A percentile compares a stretch with the other conserved stretches of the same genome.
Evolutionary conservation across 2,888 invertebrate species (phyloP).

Genomic region (Tetragonula carbonaria): DNA sequence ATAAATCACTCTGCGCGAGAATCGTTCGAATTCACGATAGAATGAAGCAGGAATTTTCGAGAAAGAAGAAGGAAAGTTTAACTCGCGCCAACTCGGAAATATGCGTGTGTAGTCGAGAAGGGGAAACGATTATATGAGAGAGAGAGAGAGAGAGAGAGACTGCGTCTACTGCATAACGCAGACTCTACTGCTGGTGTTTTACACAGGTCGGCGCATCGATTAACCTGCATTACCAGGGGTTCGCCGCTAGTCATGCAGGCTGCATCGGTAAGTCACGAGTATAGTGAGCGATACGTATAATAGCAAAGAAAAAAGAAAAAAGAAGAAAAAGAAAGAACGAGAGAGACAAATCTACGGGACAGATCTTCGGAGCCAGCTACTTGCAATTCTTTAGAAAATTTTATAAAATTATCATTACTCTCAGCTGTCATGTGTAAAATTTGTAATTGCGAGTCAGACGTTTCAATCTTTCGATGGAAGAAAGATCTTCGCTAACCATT

Average conservation of each 20-base stretch:
- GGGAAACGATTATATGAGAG: conserved; percentile 60
- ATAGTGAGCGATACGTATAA: conserved; percentile 47
- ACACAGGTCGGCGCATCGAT: conserved; percentile 81
- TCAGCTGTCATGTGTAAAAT: not conserved
- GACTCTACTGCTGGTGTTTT: conserved; percentile 70
- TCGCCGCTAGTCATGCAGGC: conserved; percentile 71
- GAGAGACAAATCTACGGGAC: conserved; percentile 39
- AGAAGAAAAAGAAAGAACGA: conserved; percentile 38
- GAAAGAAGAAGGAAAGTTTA: not conserved
- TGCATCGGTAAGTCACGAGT: conserved; percentile 71
- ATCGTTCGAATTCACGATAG: no score
- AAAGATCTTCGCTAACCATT: not conserved
- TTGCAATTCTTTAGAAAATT: no score
- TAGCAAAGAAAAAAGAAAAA: conserved; percentile 1
- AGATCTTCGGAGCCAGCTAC: no score
- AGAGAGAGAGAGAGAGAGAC: not conserved
- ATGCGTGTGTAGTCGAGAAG: conserved; percentile 24
- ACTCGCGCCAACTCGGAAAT: conserved; percentile 48
- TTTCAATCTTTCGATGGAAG: no score
- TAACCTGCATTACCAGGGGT: conserved; percentile 77
- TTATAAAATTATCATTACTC: not conserved
- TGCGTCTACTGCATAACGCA: conserved; percentile 55
- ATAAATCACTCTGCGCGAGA: not conserved
- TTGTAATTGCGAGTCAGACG: no score
- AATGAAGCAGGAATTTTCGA: no score